Conservation (phyloP, 2,888 invertebrate genomes). For the Erebia palarica region DNA sequence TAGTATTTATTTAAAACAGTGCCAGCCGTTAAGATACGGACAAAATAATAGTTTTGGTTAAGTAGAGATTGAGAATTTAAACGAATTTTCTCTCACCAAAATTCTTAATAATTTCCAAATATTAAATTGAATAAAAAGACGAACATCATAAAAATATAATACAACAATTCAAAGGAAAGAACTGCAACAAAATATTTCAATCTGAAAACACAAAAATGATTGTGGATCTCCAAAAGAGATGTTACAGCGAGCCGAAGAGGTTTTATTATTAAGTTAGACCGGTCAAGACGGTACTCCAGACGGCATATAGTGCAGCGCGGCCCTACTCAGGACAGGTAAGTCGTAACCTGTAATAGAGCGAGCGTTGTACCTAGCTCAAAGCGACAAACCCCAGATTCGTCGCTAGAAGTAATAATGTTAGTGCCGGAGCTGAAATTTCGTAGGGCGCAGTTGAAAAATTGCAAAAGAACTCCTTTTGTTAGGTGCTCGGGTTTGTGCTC, state of each 20-base stretch:
- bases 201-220: conserved; percentile 32
- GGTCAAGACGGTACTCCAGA: conserved; percentile 61
- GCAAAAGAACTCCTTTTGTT: conserved; percentile 51
- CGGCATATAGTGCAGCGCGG: conserved; percentile 65
- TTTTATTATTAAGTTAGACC: conserved; percentile 79
- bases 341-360: conserved; percentile 48
- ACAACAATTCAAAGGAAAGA: not conserved
- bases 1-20: too few relatives aligned
- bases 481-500: conserved; percentile 40
- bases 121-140: not conserved
- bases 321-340: conserved; percentile 55
- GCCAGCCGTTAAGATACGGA: too few relatives aligned
- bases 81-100: too few relatives aligned
- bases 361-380: conserved; percentile 63
- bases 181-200: conserved; percentile 19
- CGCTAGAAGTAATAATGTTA: conserved; percentile 61
- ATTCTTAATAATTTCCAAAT: not conserved
- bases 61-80: too few relatives aligned
- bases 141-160: not conserved
- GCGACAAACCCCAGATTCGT: conserved; percentile 50
- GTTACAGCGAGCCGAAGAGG: conserved; percentile 64
- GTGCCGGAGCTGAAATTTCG: conserved; percentile 59
- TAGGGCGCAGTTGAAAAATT: conserved; percentile 63
- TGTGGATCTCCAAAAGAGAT: conserved; percentile 60
- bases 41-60: too few relatives aligned